Base-by-base conservation (phyloP, 2,113 vertebrate genomes). In the Eubucco bourcierii region DNA sequence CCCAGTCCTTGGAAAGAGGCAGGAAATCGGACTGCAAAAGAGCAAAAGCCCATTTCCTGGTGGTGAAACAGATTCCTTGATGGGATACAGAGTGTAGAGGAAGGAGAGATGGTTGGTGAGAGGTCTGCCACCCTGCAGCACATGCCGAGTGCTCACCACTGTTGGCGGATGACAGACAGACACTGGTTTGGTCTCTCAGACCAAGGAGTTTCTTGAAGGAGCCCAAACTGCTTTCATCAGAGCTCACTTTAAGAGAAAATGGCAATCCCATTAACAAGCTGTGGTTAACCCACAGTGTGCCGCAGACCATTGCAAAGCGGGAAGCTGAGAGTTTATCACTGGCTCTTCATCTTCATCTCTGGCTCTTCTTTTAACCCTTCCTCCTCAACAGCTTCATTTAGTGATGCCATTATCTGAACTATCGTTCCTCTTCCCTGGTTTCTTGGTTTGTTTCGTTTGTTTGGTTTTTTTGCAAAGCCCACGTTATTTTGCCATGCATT, bases 341-440 rank as follows among this genome's bases (percentile, higher is more conserved):
- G 72, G 28, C 46, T 85, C 67, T 39, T 71, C 88, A 73, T 77
- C 78, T 73, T 67, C 74, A 64, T 94, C 86, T 81, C 88, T 90
- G 60, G 33, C 80, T 94, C 71, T 88, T 33, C 68, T 84, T 88
- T 86, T 78, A 85, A 94, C 31, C 52, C 55, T 90, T 83, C 89
- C 82, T 81, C 75, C 78, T 93, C 85, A 72, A 14, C 53, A 94
- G n/a, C 53, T 90, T 86, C 80, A 93, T 88, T 78, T 68, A 94
- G 52, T 70, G 47, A 82, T 91, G 66, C 50, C 88, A 93, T 94
- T 90, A 83, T 68, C 76, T 3, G 11, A 80, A 83, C 90, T 96
- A 81, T 80, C 7, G 17, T 83, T 94, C 70, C 47, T 91, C 66
- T 77, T 87, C 84, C 27, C 50, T 10, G 55, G 27, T 17, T 17